A percentile compares a stretch with the other conserved stretches of the same genome.
phyloP scores from a whole-genome alignment of 2,888 invertebrate genomes.

The Chrysolina americana region DNA sequence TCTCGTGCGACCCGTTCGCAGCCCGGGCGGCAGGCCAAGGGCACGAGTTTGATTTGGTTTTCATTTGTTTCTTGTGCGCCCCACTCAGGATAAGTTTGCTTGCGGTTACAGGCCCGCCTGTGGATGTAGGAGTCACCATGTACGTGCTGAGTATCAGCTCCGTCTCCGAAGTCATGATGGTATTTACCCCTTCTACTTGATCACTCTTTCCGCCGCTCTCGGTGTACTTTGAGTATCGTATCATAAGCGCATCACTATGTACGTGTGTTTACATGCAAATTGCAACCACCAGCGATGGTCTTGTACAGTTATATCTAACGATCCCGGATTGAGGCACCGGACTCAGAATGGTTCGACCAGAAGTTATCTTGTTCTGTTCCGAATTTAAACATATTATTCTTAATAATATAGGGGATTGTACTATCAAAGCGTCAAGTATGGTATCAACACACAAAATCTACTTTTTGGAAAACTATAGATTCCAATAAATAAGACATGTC shows the following conservation, averaged over 20 bases:
- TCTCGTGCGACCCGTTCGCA: slow-evolving; percentile 60
- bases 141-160: slow-evolving; percentile 98
- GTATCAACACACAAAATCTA: too few relatives aligned
- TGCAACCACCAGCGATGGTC: slow-evolving; percentile 53
- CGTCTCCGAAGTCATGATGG: slow-evolving; percentile 98
- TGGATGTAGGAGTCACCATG: slow-evolving; percentile 98
- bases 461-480: too few relatives aligned
- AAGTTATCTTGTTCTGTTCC: slow-evolving; percentile 39
- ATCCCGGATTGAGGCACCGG: slow-evolving; percentile 26
- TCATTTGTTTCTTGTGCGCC: slow-evolving; percentile 50
- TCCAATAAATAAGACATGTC: too few relatives aligned
- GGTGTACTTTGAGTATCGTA: slow-evolving; percentile 45
- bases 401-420: not conserved
- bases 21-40: slow-evolving; percentile 66
- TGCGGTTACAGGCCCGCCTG: slow-evolving; percentile 89
- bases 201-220: slow-evolving; percentile 41
- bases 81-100: slow-evolving; percentile 54
- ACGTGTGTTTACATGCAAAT: slow-evolving; percentile 54
- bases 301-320: slow-evolving; percentile 44
- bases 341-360: slow-evolving; percentile 28
- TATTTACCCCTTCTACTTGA: slow-evolving; percentile 69
- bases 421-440: not conserved
- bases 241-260: slow-evolving; percentile 53
- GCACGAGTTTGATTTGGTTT: slow-evolving; percentile 64
- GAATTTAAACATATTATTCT: slow-evolving; percentile 1